These are phyloP conservation scores for Miltochrista miniata DNA, from an alignment of 2,888 invertebrate species.

Conservation along the genomic window DNA sequence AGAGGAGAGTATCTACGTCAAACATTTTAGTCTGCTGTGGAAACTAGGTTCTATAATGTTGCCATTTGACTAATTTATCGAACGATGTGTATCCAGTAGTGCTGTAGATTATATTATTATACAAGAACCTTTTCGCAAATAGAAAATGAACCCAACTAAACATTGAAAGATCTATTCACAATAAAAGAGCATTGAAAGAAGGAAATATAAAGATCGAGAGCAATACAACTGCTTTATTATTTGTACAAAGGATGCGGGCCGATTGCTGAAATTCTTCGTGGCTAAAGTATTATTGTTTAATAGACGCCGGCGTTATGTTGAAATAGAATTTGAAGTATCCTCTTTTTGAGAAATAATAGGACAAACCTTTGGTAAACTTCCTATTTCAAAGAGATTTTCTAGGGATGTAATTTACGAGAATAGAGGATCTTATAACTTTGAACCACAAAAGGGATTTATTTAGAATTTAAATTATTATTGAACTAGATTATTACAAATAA, in stretches of 20 bases:
- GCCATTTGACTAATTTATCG: too few relatives aligned
- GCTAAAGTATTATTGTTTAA: conserved; percentile 50
- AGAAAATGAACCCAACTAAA: conserved; percentile 50
- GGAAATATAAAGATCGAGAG: conserved; percentile 69
- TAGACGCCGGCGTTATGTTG: conserved; percentile 69
- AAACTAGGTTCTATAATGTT: too few relatives aligned
- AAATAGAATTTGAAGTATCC: conserved; percentile 27
- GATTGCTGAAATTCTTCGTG: conserved; percentile 42
- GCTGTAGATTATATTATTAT: too few relatives aligned
- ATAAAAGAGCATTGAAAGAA: conserved; percentile 56
- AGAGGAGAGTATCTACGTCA: background rate
- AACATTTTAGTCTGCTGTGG: background rate
- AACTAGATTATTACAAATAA: too few relatives aligned
- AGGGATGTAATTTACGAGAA: conserved; percentile 10
- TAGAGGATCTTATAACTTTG: background rate
- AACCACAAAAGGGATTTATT: too few relatives aligned
- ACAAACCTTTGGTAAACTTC: conserved; percentile 19
- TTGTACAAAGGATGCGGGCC: conserved; percentile 61
- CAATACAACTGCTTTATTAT: conserved; percentile 69
- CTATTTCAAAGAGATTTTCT: conserved; percentile 10
- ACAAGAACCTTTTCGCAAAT: conserved; percentile 49
- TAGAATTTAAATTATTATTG: background rate
- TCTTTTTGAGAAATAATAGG: conserved; percentile 20
- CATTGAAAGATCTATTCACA: conserved; percentile 55
- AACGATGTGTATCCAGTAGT: too few relatives aligned